These are phyloP conservation scores for Apodemus speciosus DNA, from an alignment of 2,113 vertebrate species.

Conservation along the genomic window DNA sequence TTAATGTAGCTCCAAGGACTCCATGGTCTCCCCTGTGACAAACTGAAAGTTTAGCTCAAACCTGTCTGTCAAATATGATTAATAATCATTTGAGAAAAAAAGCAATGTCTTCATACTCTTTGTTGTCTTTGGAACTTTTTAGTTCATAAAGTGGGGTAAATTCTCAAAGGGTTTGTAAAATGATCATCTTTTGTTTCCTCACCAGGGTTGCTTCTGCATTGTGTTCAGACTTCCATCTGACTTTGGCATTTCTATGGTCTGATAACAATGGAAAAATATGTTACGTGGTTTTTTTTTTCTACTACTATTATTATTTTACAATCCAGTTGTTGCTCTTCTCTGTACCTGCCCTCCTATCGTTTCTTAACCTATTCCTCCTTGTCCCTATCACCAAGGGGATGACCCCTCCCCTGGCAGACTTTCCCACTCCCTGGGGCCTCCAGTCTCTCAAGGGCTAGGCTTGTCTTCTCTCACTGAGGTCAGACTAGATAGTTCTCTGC, in stretches of 20 bases:
- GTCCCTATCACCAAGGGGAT: no score
- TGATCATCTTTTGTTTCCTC: neutral
- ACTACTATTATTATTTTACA: no score
- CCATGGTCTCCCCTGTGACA: slow-evolving; percentile 36
- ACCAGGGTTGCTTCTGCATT: neutral
- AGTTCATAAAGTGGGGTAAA: neutral
- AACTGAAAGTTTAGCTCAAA: slow-evolving; percentile 63
- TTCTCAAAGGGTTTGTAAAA: neutral
- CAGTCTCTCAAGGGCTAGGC: no score
- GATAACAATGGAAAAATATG: neutral
- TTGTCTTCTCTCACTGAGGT: no score
- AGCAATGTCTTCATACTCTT: slow-evolving; percentile 23
- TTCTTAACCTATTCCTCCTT: no score
- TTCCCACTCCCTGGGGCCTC: no score
- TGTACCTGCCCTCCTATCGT: no score
- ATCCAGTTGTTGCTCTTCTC: no score
- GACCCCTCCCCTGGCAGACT: no score
- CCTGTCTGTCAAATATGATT: slow-evolving; percentile 66
- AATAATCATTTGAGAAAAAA: slow-evolving; percentile 63
- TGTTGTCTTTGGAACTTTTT: slow-evolving; percentile 44
- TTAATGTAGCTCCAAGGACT: slow-evolving; percentile 50
- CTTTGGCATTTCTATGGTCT: neutral
- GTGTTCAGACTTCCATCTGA: neutral
- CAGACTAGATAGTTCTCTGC: no score
- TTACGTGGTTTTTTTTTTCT: neutral